Conservation (phyloP, 2,113 vertebrate species). For the Lepus timidus region DNA sequence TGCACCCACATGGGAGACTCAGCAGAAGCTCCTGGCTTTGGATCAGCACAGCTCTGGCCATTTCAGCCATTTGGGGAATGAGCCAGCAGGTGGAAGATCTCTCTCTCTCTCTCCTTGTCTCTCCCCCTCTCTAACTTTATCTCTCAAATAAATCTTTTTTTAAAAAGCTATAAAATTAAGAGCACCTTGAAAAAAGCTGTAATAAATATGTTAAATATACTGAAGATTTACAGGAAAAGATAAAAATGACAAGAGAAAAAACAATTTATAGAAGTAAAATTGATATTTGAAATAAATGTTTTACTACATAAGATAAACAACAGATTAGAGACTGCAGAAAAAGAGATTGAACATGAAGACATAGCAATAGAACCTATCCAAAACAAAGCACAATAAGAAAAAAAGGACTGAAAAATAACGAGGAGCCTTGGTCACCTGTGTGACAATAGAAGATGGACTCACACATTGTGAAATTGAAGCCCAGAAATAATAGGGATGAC, state of each 20-base stretch:
- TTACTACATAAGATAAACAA: neutral
- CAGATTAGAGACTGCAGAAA: neutral
- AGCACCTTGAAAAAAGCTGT: too few relatives aligned
- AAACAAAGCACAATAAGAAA: neutral
- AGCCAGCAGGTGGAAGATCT: too few relatives aligned
- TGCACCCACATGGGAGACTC: too few relatives aligned
- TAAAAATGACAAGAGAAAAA: neutral
- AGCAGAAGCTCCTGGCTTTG: too few relatives aligned
- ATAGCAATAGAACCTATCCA: neutral
- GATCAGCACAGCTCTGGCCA: too few relatives aligned
- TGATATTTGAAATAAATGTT: constrained; percentile 23
- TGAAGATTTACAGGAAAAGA: constrained; percentile 42
- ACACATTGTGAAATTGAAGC: neutral
- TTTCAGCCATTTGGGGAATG: too few relatives aligned
- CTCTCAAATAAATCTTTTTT: too few relatives aligned
- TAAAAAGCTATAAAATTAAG: too few relatives aligned
- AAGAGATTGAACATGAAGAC: neutral
- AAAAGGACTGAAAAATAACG: neutral
- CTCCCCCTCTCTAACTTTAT: too few relatives aligned
- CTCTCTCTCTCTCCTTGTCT: too few relatives aligned
- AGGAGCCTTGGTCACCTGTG: neutral
- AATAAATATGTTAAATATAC: neutral
- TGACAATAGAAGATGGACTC: neutral
- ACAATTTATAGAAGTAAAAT: neutral
- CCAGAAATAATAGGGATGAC: neutral